Percentiles rank a stretch among this genome's conserved stretches.
phyloP scores from a whole-genome alignment of 1,140 invertebrate genomes.

The Diabrotica undecimpunctata region DNA sequence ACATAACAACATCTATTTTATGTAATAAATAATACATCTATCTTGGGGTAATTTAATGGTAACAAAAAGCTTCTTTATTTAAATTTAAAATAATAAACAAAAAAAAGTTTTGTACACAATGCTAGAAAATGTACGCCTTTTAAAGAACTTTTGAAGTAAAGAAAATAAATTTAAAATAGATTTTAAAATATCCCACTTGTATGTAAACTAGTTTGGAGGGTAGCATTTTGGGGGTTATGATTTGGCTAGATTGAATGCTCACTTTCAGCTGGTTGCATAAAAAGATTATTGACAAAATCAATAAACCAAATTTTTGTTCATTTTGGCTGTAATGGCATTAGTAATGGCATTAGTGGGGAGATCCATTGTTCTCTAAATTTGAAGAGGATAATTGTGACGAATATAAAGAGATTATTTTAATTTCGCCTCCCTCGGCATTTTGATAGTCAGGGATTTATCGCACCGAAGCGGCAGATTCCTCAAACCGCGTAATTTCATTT shows the following conservation, averaged over 20 bases:
- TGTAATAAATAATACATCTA: too few relatives aligned
- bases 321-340: constrained; percentile 2
- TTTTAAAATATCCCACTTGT: too few relatives aligned
- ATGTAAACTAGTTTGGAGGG: too few relatives aligned
- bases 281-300: not conserved
- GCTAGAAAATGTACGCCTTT: too few relatives aligned
- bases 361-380: constrained; percentile 3
- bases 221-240: too few relatives aligned
- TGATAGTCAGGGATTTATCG: not conserved
- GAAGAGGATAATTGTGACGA: constrained; percentile 2
- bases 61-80: too few relatives aligned
- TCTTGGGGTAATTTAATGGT: too few relatives aligned
- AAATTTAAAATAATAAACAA: too few relatives aligned
- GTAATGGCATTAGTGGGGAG: not conserved
- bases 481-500: constrained; percentile 1
- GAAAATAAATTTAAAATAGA: too few relatives aligned
- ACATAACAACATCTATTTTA: too few relatives aligned
- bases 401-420: constrained; percentile 1
- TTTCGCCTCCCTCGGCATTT: not conserved
- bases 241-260: not conserved
- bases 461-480: not conserved
- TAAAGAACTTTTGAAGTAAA: too few relatives aligned
- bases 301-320: not conserved
- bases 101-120: too few relatives aligned
- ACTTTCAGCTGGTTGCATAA: not conserved